A percentile compares a stretch with the other conserved stretches of the same genome.
Evolutionary conservation across 2,888 invertebrate genomes (phyloP).

Genomic region (Coleophora flavipennella): DNA sequence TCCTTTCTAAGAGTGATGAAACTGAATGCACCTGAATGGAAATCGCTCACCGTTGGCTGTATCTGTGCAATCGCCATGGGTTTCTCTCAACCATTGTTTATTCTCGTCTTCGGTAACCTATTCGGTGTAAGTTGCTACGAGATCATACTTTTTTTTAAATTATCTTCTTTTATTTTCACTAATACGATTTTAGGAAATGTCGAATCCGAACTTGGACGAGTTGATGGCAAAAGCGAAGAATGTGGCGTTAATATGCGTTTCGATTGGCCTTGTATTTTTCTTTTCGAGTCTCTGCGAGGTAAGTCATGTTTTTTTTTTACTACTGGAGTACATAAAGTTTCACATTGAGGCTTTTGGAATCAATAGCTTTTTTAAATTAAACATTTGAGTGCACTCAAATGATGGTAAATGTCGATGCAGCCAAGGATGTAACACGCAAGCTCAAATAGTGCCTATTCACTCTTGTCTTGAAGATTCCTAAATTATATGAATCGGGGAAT

Average conservation of each 20-base stretch:
- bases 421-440: no score
- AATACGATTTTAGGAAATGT: slow-evolving; percentile 40
- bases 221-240: slow-evolving; percentile 30
- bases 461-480: no score
- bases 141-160: neutral
- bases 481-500: no score
- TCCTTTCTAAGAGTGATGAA: no score
- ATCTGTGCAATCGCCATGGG: slow-evolving; percentile 78
- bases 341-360: no score
- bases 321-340: no score
- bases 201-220: slow-evolving; percentile 23
- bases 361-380: no score
- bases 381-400: no score
- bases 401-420: no score
- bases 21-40: slow-evolving; percentile 79
- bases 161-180: no score
- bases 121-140: slow-evolving; percentile 67
- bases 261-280: slow-evolving; percentile 33
- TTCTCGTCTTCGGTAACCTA: slow-evolving; percentile 81
- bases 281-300: slow-evolving; percentile 33
- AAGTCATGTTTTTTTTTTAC: no score
- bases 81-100: slow-evolving; percentile 80
- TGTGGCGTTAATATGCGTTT: slow-evolving; percentile 27
- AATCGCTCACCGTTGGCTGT: slow-evolving; percentile 74
- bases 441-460: no score